These are phyloP conservation scores for Machaerirhynchus nigripectus DNA, from an alignment of 2,113 vertebrate genomes.

Conservation along the genomic window DNA sequence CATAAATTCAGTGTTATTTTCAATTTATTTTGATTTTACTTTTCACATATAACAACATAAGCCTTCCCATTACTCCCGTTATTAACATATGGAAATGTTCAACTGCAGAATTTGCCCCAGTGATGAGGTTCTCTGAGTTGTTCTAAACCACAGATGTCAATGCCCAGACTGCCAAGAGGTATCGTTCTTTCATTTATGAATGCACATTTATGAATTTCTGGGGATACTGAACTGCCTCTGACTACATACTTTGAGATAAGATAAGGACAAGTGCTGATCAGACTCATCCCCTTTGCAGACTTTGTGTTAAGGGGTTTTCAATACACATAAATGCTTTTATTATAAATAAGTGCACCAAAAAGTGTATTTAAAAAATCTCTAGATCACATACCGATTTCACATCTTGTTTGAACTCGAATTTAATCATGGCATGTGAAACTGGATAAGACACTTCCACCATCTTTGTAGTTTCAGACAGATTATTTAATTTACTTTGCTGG, in stretches of 20 bases:
- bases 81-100: neutral
- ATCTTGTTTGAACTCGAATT: neutral
- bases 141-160: neutral
- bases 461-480: neutral
- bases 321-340: neutral
- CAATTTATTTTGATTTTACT: neutral
- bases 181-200: accelerated
- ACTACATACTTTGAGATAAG: neutral
- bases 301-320: neutral
- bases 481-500: neutral
- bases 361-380: neutral
- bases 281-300: neutral
- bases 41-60: neutral
- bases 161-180: neutral
- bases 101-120: neutral
- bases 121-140: neutral
- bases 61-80: neutral
- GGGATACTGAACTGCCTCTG: neutral
- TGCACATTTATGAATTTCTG: neutral
- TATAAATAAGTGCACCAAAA: neutral
- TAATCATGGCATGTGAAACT: neutral
- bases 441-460: neutral
- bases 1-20: neutral
- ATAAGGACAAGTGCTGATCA: neutral
- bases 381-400: neutral